phyloP scores from a whole-genome alignment of 2,113 vertebrate genomes.

The Dipodomys ordii region DNA sequence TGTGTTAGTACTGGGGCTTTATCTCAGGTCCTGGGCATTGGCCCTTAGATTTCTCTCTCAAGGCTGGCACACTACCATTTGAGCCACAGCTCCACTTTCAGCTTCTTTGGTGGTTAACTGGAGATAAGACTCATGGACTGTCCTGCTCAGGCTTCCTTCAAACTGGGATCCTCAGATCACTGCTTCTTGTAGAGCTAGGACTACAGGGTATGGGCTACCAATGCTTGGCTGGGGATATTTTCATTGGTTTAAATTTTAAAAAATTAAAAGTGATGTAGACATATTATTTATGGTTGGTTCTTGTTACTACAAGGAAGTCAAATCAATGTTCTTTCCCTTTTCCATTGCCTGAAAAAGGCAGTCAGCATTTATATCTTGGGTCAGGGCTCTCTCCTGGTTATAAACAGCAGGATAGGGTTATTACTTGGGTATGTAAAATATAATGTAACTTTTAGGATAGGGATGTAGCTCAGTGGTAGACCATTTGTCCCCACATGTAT shows the following conservation, averaged over 20 bases:
- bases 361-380: background rate
- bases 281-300: background rate
- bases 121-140: too few species aligned
- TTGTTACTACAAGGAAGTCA: background rate
- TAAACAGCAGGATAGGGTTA: background rate
- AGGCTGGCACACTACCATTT: too few species aligned
- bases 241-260: background rate
- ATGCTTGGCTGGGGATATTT: background rate
- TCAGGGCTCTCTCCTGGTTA: background rate
- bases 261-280: background rate
- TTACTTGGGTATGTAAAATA: background rate
- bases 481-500: background rate
- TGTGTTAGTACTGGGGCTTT: too few species aligned
- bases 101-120: too few species aligned
- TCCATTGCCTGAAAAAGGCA: background rate
- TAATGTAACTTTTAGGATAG: background rate
- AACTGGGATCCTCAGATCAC: too few species aligned
- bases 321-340: background rate
- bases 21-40: too few species aligned
- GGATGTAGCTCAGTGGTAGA: background rate
- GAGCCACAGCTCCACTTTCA: too few species aligned
- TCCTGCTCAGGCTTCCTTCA: too few species aligned
- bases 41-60: too few species aligned
- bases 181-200: too few species aligned
- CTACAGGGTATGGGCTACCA: too few species aligned